Evolutionary conservation across 23 tunicate genomes (phyloP), one percentile per base, ranked within the genome.

Genomic region (Styela clava): DNA sequence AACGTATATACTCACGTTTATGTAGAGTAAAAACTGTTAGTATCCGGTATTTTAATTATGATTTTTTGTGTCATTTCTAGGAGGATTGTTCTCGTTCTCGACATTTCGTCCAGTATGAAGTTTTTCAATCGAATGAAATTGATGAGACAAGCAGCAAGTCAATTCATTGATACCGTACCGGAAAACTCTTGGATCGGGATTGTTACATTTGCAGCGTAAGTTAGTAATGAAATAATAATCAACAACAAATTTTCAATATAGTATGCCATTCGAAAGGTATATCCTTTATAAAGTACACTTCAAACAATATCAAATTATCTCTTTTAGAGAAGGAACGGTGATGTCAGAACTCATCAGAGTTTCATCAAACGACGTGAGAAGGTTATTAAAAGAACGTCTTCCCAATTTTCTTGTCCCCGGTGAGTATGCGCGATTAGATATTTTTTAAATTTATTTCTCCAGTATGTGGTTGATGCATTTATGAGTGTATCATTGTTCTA

Each of bases 71-170:
- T 44, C 7, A 44, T 44, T 44, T 44, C 7, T 86, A 94, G 89
- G 64, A 52, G 91, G 68, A 83, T 88, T 30, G 95, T 94, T 32
- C 77, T 94, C 0, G 86, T 85, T 3, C 83, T 94, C 21, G 98
- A 94, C 81, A 77, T 78, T 3, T 94, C 98, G 3, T 69, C 91
- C 37, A 88, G 95, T 62, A 94, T 89, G 95, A 25, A 19, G 18
- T 20, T 23, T 31, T 79, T 70, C 61, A 81, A 81, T 23, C 71
- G 90, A 78, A 52, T 88, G 69, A 82, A 63, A 64, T 63, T 82
- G 44, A 79, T 94, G 85, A 74, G 79, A 70, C 95, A 94, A 85
- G 98, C 98, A 23, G 95, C 87, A 26, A 78, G 89, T 62, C 85
- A 94, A 33, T 94, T 74, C 65, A 85, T 94, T 27, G 86, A 85